A percentile compares a stretch with the other conserved stretches of the same genome.
Conservation (phyloP, 37 sponge, comb jelly and placozoan species). For the Theonella swinhoei region DNA sequence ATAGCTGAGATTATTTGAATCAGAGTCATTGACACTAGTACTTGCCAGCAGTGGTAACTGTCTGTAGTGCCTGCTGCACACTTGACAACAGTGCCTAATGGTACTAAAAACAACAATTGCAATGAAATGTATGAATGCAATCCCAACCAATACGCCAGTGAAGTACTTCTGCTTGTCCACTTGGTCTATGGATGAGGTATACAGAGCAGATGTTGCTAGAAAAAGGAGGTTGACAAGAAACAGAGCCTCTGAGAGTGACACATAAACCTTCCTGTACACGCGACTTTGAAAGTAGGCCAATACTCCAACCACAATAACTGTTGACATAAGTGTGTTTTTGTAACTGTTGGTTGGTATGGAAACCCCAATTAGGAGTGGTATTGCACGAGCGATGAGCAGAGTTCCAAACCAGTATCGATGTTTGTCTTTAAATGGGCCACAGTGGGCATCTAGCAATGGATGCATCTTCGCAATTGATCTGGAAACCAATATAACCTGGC, state of each 20-base stretch:
- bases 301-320: neutral
- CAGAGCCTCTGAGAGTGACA: neutral
- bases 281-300: neutral
- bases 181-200: no score
- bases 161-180: neutral
- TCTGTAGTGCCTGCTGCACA: neutral
- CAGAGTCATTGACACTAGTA: neutral
- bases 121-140: neutral
- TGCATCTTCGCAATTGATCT: neutral
- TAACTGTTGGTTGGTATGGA: neutral
- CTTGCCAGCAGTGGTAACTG: neutral
- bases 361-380: neutral
- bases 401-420: constrained; percentile 7
- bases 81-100: neutral
- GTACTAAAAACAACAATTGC: neutral
- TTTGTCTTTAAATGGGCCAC: constrained; percentile 14
- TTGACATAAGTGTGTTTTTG: neutral
- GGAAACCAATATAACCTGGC: neutral
- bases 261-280: neutral
- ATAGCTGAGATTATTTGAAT: neutral
- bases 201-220: neutral
- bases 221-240: neutral
- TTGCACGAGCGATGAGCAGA: neutral
- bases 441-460: constrained; percentile 15
- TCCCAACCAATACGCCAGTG: neutral